Evolutionary conservation across 2,797 vertebrate genomes (phyloP).

Genomic region (Sebastes reedi): DNA sequence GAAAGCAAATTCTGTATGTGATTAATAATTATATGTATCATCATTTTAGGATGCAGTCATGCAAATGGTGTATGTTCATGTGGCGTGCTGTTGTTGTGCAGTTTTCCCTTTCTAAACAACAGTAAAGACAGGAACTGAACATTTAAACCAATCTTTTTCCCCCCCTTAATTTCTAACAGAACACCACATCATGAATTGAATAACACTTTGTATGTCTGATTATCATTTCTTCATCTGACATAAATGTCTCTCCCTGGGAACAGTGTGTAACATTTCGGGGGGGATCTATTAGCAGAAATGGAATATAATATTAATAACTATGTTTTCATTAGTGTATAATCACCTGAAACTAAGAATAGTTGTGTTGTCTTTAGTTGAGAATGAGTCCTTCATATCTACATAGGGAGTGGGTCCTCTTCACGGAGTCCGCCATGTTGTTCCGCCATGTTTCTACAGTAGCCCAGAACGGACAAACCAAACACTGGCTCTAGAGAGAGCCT

Average conservation of each 20-base stretch:
- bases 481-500: no score
- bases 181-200: neutral
- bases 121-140: constrained; percentile 50
- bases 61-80: neutral
- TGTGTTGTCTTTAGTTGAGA: no score
- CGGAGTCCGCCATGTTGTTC: no score
- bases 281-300: no score
- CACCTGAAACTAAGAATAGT: no score
- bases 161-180: fast-evolving
- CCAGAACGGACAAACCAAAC: no score
- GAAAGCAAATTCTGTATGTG: neutral
- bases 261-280: no score
- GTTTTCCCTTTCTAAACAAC: neutral
- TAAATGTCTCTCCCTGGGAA: neutral
- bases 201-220: neutral
- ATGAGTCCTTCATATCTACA: no score
- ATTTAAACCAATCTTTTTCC: neutral
- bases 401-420: no score
- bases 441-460: no score
- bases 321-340: no score
- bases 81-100: neutral
- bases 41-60: neutral
- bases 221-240: neutral
- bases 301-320: no score
- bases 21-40: neutral